Evolutionary conservation across 2,113 vertebrate species (phyloP).

Genomic region (Ciconia stormi): DNA sequence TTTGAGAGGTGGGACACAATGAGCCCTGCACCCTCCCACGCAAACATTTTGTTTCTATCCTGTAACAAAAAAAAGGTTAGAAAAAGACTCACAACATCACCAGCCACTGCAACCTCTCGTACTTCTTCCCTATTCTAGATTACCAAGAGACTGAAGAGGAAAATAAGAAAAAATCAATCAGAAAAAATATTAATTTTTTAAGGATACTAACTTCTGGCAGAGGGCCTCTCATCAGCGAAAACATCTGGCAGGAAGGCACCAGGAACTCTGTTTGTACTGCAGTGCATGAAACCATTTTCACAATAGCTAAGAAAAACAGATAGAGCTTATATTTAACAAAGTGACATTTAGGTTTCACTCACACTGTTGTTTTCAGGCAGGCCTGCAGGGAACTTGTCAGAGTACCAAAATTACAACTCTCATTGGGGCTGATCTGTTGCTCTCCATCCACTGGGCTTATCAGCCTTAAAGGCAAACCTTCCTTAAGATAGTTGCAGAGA

Average conservation of each 20-base stretch:
- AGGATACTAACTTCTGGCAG: conserved; percentile 77
- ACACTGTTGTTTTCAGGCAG: neutral
- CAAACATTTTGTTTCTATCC: neutral
- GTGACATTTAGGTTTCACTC: neutral
- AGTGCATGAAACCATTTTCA: conserved; percentile 84
- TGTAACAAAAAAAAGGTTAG: neutral
- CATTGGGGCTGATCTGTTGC: neutral
- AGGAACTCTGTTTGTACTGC: conserved; percentile 65
- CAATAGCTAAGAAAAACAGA: conserved; percentile 78
- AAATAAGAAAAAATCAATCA: neutral
- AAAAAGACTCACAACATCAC: neutral
- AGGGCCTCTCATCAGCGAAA: conserved; percentile 56
- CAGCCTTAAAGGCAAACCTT: neutral
- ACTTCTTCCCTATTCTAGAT: neutral
- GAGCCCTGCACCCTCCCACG: neutral
- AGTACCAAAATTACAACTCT: neutral
- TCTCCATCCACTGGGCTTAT: neutral
- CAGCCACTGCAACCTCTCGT: neutral
- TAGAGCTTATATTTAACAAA: neutral
- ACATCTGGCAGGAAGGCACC: conserved; percentile 69
- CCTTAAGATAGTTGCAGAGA: neutral
- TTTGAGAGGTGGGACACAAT: neutral
- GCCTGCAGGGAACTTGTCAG: neutral
- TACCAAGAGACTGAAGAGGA: neutral
- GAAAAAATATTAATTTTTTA: neutral